A percentile compares a stretch with the other conserved stretches of the same genome.
Evolutionary conservation across 2,888 invertebrate genomes (phyloP).

Genomic region (Drosophila sordidula): DNA sequence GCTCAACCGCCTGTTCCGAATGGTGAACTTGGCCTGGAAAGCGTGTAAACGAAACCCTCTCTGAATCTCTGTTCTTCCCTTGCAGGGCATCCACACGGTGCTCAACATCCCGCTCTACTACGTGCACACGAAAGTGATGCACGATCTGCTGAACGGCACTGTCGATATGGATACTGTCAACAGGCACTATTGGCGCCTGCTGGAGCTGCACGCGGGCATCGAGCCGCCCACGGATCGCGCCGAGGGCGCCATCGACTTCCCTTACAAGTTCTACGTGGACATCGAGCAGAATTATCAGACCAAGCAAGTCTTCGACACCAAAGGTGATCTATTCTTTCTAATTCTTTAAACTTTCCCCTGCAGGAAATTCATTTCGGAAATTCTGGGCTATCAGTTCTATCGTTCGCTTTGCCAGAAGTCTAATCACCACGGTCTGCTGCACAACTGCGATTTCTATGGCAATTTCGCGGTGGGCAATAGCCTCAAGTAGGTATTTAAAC

Average conservation of each 20-base stretch:
- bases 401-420: slow-evolving; percentile 90
- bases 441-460: slow-evolving; percentile 93
- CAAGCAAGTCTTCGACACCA: slow-evolving; percentile 61
- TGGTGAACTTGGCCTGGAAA: slow-evolving; percentile 56
- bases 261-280: slow-evolving; percentile 89
- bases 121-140: slow-evolving; percentile 89
- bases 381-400: slow-evolving; percentile 93
- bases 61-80: neutral
- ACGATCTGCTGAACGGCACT: slow-evolving; percentile 88
- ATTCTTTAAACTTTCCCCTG: slow-evolving; percentile 49
- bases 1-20: slow-evolving; percentile 82
- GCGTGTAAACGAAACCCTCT: neutral
- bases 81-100: slow-evolving; percentile 89
- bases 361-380: slow-evolving; percentile 91
- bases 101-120: slow-evolving; percentile 90
- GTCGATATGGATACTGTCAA: slow-evolving; percentile 88
- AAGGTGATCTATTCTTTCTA: no score
- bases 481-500: slow-evolving; percentile 84
- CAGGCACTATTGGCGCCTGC: slow-evolving; percentile 88
- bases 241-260: slow-evolving; percentile 90
- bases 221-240: slow-evolving; percentile 88
- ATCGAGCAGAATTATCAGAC: slow-evolving; percentile 83
- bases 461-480: slow-evolving; percentile 91
- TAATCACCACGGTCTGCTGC: slow-evolving; percentile 90
- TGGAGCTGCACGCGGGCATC: slow-evolving; percentile 88